Evolutionary conservation across 2,113 vertebrate species (phyloP).

Genomic region (Glaucomys volans): DNA sequence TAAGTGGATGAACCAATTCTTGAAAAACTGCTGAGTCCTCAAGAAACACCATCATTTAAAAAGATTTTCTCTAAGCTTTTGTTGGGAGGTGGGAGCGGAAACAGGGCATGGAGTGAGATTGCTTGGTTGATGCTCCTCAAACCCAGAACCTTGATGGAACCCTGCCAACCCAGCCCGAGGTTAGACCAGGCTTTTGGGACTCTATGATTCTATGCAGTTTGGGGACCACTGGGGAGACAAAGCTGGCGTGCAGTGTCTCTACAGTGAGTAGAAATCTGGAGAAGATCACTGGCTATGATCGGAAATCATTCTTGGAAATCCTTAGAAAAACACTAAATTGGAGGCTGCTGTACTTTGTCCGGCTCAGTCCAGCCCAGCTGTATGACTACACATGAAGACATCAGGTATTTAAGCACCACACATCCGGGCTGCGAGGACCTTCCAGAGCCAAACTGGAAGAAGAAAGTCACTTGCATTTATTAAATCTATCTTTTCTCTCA

Average conservation of each 20-base stretch:
- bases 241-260: neutral
- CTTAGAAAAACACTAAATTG: neutral
- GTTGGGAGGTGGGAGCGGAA: neutral
- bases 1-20: neutral
- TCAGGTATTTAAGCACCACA: neutral
- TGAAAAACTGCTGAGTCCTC: neutral
- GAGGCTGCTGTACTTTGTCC: neutral
- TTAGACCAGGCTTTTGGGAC: neutral
- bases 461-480: neutral
- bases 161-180: neutral
- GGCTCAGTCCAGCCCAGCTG: neutral
- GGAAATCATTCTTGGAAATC: neutral
- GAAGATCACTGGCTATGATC: neutral
- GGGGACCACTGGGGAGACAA: neutral
- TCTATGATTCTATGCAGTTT: neutral
- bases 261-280: neutral
- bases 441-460: accelerated
- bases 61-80: neutral
- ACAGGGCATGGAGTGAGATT: neutral
- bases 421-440: neutral
- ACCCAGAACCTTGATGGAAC: neutral
- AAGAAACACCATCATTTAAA: neutral
- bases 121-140: neutral
- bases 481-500: neutral
- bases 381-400: neutral